These are phyloP conservation scores for Chelmon rostratus DNA, from an alignment of 2,797 vertebrate species.

Conservation along the genomic window DNA sequence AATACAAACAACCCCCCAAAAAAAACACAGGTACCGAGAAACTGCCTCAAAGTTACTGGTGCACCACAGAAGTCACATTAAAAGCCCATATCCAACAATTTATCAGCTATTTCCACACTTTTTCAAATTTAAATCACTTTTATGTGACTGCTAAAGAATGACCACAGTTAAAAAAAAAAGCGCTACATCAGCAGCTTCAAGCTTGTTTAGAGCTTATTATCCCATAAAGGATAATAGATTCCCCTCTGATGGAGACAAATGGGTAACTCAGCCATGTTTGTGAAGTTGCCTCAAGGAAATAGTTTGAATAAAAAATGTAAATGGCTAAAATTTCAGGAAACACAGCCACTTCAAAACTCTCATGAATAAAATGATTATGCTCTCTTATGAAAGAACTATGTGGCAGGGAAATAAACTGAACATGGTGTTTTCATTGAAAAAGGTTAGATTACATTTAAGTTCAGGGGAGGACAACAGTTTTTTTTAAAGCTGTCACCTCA, in stretches of 20 bases:
- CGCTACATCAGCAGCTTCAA: background rate
- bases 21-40: background rate
- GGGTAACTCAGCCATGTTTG: background rate
- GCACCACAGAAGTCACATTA: background rate
- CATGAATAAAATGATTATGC: conserved; percentile 30
- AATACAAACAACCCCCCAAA: background rate
- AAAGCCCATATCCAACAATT: conserved; percentile 6
- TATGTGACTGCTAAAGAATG: background rate
- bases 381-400: conserved; percentile 18
- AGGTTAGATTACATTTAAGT: conserved; percentile 3
- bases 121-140: background rate
- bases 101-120: background rate
- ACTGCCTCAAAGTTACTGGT: background rate
- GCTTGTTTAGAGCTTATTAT: conserved; percentile 1
- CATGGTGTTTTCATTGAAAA: conserved; percentile 9
- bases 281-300: conserved; percentile 1
- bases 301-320: background rate
- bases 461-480: conserved; percentile 1
- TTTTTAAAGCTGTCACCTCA: too few species aligned
- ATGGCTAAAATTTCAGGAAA: conserved; percentile 11
- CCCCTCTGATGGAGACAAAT: conserved; percentile 32
- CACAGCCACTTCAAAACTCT: conserved; percentile 8
- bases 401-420: conserved; percentile 32
- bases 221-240: conserved; percentile 5
- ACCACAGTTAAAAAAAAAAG: background rate